A percentile compares a stretch with the other conserved stretches of the same genome.
These are phyloP conservation scores for Drosophila sturtevanti DNA, from an alignment of 1,140 invertebrate species.

Conservation along the genomic window DNA sequence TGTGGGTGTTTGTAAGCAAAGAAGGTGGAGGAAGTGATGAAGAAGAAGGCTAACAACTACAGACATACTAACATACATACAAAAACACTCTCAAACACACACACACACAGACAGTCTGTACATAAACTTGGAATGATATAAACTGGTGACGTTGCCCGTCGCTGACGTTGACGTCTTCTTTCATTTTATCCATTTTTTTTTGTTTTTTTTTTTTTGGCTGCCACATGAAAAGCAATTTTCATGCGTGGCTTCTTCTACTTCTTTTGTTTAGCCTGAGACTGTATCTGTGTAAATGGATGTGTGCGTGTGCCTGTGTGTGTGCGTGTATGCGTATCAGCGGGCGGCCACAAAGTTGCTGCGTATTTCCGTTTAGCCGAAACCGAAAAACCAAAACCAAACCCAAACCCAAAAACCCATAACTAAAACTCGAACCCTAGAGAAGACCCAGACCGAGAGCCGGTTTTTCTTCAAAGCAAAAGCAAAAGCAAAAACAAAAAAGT, in stretches of 20 bases:
- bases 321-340: constrained; percentile 40
- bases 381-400: constrained; percentile 47
- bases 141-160: constrained; percentile 57
- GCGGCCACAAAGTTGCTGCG: constrained; percentile 50
- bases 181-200: constrained; percentile 39
- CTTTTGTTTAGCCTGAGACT: constrained; percentile 43
- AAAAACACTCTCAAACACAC: neutral
- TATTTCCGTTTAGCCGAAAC: constrained; percentile 58
- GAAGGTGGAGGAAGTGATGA: neutral
- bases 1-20: neutral
- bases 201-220: constrained; percentile 23
- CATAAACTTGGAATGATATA: neutral
- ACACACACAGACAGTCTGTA: neutral
- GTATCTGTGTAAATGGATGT: neutral
- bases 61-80: constrained; percentile 4
- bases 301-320: constrained; percentile 14
- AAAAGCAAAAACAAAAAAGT: constrained; percentile 16
- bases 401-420: constrained; percentile 38
- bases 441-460: constrained; percentile 59
- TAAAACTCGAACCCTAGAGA: constrained; percentile 42
- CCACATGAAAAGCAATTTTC: constrained; percentile 76
- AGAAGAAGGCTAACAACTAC: neutral
- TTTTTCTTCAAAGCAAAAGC: constrained; percentile 67
- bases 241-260: constrained; percentile 72
- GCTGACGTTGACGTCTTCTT: constrained; percentile 66